A percentile compares a stretch with the other conserved stretches of the same genome.
Evolutionary conservation across 2,888 invertebrate species (phyloP).

Genomic region (Melinaea marsaeus): DNA sequence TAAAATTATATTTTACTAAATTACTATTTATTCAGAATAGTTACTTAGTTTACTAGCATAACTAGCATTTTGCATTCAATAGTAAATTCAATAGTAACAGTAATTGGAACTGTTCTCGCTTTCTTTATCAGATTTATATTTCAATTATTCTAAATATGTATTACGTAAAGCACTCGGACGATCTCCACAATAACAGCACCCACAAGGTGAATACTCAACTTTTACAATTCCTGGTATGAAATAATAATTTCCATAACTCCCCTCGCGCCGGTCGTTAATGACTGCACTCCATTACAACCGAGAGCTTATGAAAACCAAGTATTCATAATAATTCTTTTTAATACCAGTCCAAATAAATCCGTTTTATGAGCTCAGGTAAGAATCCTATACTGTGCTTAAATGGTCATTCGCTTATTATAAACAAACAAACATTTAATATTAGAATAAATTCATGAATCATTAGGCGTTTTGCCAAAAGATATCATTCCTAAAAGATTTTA

Average conservation of each 20-base stretch:
- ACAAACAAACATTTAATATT: not conserved
- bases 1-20: too few relatives aligned
- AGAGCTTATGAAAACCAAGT: slow-evolving; percentile 19
- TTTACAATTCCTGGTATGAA: slow-evolving; percentile 3
- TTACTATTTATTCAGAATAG: too few relatives aligned
- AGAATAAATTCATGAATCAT: too few relatives aligned
- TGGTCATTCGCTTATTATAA: not conserved
- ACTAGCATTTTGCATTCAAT: too few relatives aligned
- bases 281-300: slow-evolving; percentile 8
- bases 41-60: too few relatives aligned
- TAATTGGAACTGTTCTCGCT: too few relatives aligned
- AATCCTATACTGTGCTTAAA: slow-evolving; percentile 10
- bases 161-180: not conserved
- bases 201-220: not conserved
- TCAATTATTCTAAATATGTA: not conserved
- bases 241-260: slow-evolving; percentile 6
- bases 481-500: too few relatives aligned
- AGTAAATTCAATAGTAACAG: too few relatives aligned
- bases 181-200: not conserved
- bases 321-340: slow-evolving; percentile 22
- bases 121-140: not conserved
- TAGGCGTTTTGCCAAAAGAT: too few relatives aligned
- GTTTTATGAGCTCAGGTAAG: slow-evolving; percentile 3
- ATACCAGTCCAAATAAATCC: slow-evolving; percentile 27
- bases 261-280: slow-evolving; percentile 6